A percentile compares a stretch with the other conserved stretches of the same genome.
These are phyloP conservation scores for Rhagoletis pomonella DNA, from an alignment of 1,140 invertebrate species.

Conservation along the genomic window DNA sequence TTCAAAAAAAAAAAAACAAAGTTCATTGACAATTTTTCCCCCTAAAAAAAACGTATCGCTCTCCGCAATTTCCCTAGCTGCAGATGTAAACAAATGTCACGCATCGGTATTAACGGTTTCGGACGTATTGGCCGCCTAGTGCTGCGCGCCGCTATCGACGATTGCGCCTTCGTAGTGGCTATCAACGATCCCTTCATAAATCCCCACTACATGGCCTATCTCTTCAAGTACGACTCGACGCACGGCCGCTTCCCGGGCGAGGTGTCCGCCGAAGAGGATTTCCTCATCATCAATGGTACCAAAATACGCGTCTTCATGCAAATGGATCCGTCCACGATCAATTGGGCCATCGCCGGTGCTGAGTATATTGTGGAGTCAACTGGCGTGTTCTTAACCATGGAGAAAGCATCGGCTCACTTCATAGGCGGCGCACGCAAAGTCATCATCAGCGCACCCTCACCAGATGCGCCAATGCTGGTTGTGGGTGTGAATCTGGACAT, in stretches of 20 bases:
- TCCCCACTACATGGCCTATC: slow-evolving; percentile 27
- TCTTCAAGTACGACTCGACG: slow-evolving; percentile 35
- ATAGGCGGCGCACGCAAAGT: slow-evolving; percentile 5
- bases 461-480: slow-evolving; percentile 24
- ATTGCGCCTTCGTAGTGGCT: slow-evolving; percentile 17
- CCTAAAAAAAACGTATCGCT: too few species aligned
- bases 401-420: slow-evolving; percentile 15
- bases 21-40: too few species aligned
- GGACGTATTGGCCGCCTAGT: slow-evolving; percentile 25
- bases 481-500: slow-evolving; percentile 38
- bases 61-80: too few species aligned
- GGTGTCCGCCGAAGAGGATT: not conserved
- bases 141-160: not conserved
- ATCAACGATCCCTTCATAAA: slow-evolving; percentile 45
- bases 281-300: slow-evolving; percentile 18
- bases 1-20: not conserved
- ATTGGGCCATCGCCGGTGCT: slow-evolving; percentile 34
- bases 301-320: slow-evolving; percentile 14
- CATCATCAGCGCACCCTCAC: slow-evolving; percentile 13
- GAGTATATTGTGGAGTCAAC: slow-evolving; percentile 30
- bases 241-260: slow-evolving; percentile 12
- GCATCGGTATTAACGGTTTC: slow-evolving; percentile 43
- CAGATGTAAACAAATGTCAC: not conserved
- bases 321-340: not conserved
- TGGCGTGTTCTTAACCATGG: slow-evolving; percentile 16